Base-by-base conservation (phyloP, 1,140 invertebrate genomes). In the Drosophila mojavensis region DNA sequence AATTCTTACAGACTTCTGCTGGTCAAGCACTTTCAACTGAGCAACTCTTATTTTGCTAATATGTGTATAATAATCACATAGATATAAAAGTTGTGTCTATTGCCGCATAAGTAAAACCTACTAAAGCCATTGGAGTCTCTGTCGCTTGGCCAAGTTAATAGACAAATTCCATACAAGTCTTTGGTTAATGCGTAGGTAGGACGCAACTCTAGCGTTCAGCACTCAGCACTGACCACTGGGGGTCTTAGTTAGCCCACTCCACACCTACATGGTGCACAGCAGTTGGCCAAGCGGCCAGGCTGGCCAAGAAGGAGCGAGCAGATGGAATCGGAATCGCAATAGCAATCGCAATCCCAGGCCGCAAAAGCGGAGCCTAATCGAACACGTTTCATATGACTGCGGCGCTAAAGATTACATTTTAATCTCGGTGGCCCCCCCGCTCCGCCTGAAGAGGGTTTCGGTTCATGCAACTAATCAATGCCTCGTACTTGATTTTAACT, bases 351-450 rank as follows among this genome's bases (percentile, higher is more conserved):
- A 10, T 26, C 53, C n/a, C 11, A 43, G 41, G 33, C 39, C 20
- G 65, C 55, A 61, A 54, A 26, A 60, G 54, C 48, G 61, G 74
- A 75, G 82, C 83, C 79, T 88, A 88, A 88, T 86, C 83, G 83
- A 86, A 86, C 82, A 86, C 82, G 82, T 86, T 86, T 86, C 76
- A 82, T 86, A 88, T 86, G 83, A 88, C 82, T 86, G 79, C 76
- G 83, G 82, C 82, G 82, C 82, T 88, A 88, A 86, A 86, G 82
- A 82, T 86, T 86, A 86, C 82, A 82, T 88, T 86, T 86, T 86
- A 86, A 86, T 86, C 83, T 88, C 79, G 76, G 51, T 55, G 56
- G 30, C 20, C 43, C 33, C 24, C 24, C 4, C 28, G 17, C 48
- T 24, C 3, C 41, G 28, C 5, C 4, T 0, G 28, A 6, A 11